phyloP scores from a whole-genome alignment of 2,797 vertebrate species.

The Rhadinocentrus ornatus region DNA sequence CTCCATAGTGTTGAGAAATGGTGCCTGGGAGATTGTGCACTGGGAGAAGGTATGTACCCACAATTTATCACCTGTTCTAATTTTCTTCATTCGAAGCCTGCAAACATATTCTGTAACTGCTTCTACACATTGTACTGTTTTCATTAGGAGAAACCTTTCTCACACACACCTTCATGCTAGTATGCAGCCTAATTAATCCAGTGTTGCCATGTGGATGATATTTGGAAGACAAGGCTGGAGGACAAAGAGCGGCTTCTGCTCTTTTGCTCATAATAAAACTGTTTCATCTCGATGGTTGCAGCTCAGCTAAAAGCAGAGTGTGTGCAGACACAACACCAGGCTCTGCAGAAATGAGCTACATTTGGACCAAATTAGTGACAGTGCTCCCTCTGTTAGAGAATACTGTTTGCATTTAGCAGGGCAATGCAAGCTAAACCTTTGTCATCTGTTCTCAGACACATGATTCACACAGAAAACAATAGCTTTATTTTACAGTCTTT shows the following conservation, averaged over 20 bases:
- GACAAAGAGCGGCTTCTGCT: constrained; percentile 59
- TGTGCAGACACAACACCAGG: constrained; percentile 38
- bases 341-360: constrained; percentile 11
- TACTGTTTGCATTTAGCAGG: constrained; percentile 1
- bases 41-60: constrained; percentile 95
- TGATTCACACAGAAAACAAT: neutral
- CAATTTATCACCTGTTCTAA: neutral
- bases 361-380: constrained; percentile 14
- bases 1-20: constrained; percentile 91
- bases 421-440: neutral
- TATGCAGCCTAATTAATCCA: constrained; percentile 62
- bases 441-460: neutral
- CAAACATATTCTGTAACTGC: constrained; percentile 9
- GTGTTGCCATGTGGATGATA: constrained; percentile 46
- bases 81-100: constrained; percentile 13
- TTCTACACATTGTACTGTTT: constrained; percentile 8
- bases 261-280: constrained; percentile 41
- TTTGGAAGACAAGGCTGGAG: constrained; percentile 49
- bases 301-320: constrained; percentile 39
- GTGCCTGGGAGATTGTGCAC: constrained; percentile 99
- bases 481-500: neutral
- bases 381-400: constrained; percentile 12
- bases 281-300: constrained; percentile 58
- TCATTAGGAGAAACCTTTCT: constrained; percentile 21
- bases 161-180: constrained; percentile 16